A percentile compares a stretch with the other conserved stretches of the same genome.
phyloP scores from a whole-genome alignment of 2,113 vertebrate species.

The Cyanoderma ruficeps region DNA sequence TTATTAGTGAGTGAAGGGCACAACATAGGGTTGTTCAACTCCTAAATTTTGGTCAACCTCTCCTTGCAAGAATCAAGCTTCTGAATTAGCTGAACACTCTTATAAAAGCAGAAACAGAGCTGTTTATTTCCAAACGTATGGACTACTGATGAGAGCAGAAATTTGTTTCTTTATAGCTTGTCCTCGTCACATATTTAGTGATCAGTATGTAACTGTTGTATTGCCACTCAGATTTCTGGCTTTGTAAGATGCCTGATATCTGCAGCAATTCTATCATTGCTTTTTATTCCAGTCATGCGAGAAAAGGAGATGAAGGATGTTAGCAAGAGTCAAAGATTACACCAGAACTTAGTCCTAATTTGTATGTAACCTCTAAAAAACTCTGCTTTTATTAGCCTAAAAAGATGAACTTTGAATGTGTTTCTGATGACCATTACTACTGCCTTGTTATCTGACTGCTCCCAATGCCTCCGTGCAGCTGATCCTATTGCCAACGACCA shows the following conservation, averaged over 20 bases:
- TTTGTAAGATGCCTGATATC: neutral
- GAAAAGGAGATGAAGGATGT: neutral
- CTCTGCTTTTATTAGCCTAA: neutral
- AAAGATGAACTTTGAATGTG: accelerated
- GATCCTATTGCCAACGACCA: accelerated
- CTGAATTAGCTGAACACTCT: neutral
- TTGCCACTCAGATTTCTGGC: neutral
- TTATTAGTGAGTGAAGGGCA: neutral
- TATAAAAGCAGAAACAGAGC: neutral
- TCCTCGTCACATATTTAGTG: neutral
- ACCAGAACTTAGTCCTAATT: neutral
- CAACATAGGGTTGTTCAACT: neutral
- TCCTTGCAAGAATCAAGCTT: neutral
- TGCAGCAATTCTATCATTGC: neutral
- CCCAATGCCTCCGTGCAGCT: neutral
- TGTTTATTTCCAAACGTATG: neutral
- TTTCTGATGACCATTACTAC: neutral
- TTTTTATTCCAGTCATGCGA: neutral
- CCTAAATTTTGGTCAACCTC: neutral
- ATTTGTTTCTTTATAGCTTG: neutral
- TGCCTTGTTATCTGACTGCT: neutral
- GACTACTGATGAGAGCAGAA: neutral
- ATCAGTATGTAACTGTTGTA: neutral
- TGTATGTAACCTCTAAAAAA: neutral
- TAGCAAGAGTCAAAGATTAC: neutral